These are phyloP conservation scores for Melanerpes aurifrons DNA, from an alignment of 2,113 vertebrate species.

Conservation along the genomic window DNA sequence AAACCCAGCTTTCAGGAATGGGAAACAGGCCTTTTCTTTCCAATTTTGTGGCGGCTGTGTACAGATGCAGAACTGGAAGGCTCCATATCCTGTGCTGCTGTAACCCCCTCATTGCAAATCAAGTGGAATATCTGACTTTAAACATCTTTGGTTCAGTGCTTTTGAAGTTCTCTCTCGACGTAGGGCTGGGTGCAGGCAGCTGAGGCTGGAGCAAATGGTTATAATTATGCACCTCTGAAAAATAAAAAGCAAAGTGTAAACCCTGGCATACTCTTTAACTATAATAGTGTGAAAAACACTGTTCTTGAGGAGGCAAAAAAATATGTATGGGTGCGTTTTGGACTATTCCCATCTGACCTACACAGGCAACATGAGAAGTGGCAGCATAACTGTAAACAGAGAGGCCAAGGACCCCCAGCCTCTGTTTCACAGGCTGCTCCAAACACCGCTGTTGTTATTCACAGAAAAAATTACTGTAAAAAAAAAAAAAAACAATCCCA, in stretches of 20 bases:
- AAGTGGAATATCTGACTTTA: not conserved
- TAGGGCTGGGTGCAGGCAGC: not conserved
- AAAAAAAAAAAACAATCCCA: not conserved
- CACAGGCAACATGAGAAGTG: slow-evolving; percentile 25
- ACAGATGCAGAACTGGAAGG: slow-evolving; percentile 9
- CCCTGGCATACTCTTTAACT: not conserved
- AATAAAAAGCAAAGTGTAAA: not conserved
- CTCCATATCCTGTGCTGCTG: slow-evolving; percentile 1
- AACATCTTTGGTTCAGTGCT: not conserved
- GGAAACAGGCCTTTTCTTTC: slow-evolving; percentile 17
- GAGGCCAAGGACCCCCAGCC: slow-evolving; percentile 47
- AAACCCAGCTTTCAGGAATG: slow-evolving; percentile 1
- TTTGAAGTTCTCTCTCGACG: not conserved
- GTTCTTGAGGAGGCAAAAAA: slow-evolving; percentile 1
- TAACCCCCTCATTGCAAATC: not conserved
- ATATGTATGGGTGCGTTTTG: not conserved
- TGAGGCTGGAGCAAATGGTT: not conserved
- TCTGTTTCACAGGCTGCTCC: slow-evolving; percentile 48
- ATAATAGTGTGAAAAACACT: slow-evolving; percentile 45
- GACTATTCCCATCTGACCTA: slow-evolving; percentile 50
- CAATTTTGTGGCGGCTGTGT: not conserved
- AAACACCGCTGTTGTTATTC: not conserved
- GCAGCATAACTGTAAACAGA: slow-evolving; percentile 56
- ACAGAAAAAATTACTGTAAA: slow-evolving; percentile 51
- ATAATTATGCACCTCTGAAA: slow-evolving; percentile 46